Percentiles rank a stretch among this genome's conserved stretches.
Evolutionary conservation across 2,888 invertebrate species (phyloP).

Genomic region (Orchestes rusci): DNA sequence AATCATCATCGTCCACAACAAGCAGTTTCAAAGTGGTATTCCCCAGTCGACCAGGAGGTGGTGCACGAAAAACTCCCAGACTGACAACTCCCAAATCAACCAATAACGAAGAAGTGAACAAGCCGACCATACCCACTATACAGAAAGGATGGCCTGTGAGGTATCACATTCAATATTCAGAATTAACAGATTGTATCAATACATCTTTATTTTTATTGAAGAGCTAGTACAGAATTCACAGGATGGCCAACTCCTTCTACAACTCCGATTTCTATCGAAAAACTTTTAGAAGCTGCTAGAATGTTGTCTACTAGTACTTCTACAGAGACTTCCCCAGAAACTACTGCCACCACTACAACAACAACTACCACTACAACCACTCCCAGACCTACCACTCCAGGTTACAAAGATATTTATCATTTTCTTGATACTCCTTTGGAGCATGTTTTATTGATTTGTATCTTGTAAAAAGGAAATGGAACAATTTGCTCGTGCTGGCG

Average conservation of each 20-base stretch:
- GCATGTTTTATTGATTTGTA: not conserved
- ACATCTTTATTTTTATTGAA: conserved; percentile 36
- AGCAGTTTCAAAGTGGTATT: conserved; percentile 64
- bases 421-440: not conserved
- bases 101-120: conserved; percentile 34
- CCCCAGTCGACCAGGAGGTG: conserved; percentile 69
- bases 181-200: not conserved
- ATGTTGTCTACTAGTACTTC: conserved; percentile 55
- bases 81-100: conserved; percentile 30
- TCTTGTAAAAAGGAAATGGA: too few relatives aligned
- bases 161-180: conserved; percentile 40
- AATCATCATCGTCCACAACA: conserved; percentile 41
- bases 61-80: conserved; percentile 46
- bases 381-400: conserved; percentile 66
- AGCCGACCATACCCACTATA: conserved; percentile 57
- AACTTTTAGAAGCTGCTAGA: conserved; percentile 60
- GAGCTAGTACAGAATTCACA: conserved; percentile 81
- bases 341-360: conserved; percentile 52
- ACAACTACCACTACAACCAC: conserved; percentile 68
- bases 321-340: conserved; percentile 28
- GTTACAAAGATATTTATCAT: conserved; percentile 39
- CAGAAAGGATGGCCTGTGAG: conserved; percentile 81
- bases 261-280: conserved; percentile 78
- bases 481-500: too few relatives aligned
- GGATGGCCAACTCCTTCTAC: conserved; percentile 88